Evolutionary conservation across 2,797 vertebrate genomes (phyloP), one percentile per base, ranked within the genome.

Genomic region (Esox lucius): DNA sequence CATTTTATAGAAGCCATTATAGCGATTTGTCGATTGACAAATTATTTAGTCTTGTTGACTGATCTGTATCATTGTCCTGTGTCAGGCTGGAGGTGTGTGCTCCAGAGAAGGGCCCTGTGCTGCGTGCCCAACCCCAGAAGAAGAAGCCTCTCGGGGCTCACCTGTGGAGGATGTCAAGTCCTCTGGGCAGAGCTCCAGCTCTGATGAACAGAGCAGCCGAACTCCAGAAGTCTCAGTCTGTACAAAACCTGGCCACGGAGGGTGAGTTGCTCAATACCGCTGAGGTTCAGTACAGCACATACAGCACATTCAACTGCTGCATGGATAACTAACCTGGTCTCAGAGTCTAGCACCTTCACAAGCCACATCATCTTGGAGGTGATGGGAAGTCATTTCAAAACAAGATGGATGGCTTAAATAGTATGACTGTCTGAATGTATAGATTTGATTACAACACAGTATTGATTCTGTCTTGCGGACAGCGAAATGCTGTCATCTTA

Each of bases 211-310:
- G 76, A 59, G 19, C 26, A 0, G 8, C 85, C 0, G 26, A 72
- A 80, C 91, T 96, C 78, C 91, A 94, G 70, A 97, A 96, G 85
- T 94, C 96, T 0, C 92, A 88, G 51, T 97, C 97, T 0, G 93
- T 91, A 69, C 95, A 96, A 2, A 93, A 95, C 85, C 91, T 97
- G 6, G 46, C 87, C 67, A 87, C 91, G 3, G 93, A 94, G 78
- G 81, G 97, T 98, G 89, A 81, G 94, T 82, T 67, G 19, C 26
- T 22, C 13, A 6, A 15, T 17, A 9, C 15, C 6, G 6, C 28
- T 24, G 56, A 61, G 22, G 22, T 61, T 61, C 22, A 61, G 56
- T 26, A 61, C 7, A 24, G 19, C 56, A 24, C 56, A 59, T 24
- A 24, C 51, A 53, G 51, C 53, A 53, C 51, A 53, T 19, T 8